Conservation (phyloP, 2,797 vertebrate genomes). For the Crax fasciolata region DNA sequence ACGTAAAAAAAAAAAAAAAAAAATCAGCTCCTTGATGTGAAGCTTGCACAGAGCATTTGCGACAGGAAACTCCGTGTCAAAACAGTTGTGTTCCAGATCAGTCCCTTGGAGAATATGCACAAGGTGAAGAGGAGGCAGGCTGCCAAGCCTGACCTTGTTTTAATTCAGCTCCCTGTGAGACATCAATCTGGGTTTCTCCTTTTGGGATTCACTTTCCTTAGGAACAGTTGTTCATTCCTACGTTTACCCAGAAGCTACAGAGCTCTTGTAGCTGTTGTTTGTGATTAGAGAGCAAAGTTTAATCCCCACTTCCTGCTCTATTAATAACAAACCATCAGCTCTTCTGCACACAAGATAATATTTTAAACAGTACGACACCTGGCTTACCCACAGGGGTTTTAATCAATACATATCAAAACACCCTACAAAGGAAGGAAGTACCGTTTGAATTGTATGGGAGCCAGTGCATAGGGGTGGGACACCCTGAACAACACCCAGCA, state of each 20-base stretch:
- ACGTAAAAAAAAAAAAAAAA: background rate
- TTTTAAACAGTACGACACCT: background rate
- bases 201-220: slow-evolving; percentile 41
- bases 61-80: slow-evolving; percentile 30
- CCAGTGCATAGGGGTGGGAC: background rate
- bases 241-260: slow-evolving; percentile 45
- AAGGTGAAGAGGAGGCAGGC: slow-evolving; percentile 63
- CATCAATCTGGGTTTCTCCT: slow-evolving; percentile 45
- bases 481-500: background rate
- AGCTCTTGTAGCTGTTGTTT: slow-evolving; percentile 47
- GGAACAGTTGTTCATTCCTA: slow-evolving; percentile 16
- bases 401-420: background rate
- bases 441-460: background rate
- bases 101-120: slow-evolving; percentile 9
- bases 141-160: slow-evolving; percentile 37
- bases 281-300: slow-evolving; percentile 57
- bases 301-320: slow-evolving; percentile 47
- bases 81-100: slow-evolving; percentile 14
- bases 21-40: background rate
- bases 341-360: background rate
- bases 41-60: background rate
- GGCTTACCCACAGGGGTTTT: background rate
- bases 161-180: slow-evolving; percentile 20
- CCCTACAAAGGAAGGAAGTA: background rate
- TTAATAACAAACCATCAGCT: slow-evolving; percentile 26